These are phyloP conservation scores for Megaceryle torquata DNA, from an alignment of 2,113 vertebrate species.

Conservation along the genomic window DNA sequence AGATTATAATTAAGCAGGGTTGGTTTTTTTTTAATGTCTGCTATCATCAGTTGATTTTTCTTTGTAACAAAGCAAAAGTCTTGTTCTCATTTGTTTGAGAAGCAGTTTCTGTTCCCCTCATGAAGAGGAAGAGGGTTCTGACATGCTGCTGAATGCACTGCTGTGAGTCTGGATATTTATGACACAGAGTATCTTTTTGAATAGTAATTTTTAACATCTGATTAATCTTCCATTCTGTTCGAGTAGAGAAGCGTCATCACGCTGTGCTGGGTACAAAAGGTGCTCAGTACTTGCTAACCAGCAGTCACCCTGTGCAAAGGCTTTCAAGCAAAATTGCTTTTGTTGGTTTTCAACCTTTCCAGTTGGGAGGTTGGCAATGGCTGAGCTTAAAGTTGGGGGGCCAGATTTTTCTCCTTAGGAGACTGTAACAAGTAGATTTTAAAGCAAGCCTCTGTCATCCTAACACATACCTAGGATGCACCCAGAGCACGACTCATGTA, in stretches of 20 bases:
- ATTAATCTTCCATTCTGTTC: neutral
- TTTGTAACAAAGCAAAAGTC: neutral
- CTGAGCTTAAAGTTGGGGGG: neutral
- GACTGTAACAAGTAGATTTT: neutral
- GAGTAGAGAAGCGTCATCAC: neutral
- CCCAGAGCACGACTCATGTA: rapidly evolving
- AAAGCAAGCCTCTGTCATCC: neutral
- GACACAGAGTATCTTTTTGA: slow-evolving; percentile 24
- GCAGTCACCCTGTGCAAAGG: neutral
- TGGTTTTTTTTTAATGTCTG: neutral
- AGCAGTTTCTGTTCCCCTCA: slow-evolving; percentile 35
- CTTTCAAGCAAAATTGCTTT: neutral
- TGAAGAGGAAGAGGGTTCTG: neutral
- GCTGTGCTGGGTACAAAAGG: neutral
- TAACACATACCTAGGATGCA: rapidly evolving
- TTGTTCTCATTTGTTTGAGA: slow-evolving; percentile 32
- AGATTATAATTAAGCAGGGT: slow-evolving; percentile 12
- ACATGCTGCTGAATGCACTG: neutral
- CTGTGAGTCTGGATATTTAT: slow-evolving; percentile 8
- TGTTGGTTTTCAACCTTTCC: neutral
- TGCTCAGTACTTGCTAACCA: rapidly evolving
- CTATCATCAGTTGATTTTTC: slow-evolving; percentile 5
- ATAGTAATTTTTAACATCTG: slow-evolving; percentile 35
- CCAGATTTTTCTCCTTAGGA: neutral
- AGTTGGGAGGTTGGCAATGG: neutral